These are phyloP conservation scores for Periphyllus acericola DNA, from an alignment of 2,888 invertebrate genomes.

Conservation along the genomic window DNA sequence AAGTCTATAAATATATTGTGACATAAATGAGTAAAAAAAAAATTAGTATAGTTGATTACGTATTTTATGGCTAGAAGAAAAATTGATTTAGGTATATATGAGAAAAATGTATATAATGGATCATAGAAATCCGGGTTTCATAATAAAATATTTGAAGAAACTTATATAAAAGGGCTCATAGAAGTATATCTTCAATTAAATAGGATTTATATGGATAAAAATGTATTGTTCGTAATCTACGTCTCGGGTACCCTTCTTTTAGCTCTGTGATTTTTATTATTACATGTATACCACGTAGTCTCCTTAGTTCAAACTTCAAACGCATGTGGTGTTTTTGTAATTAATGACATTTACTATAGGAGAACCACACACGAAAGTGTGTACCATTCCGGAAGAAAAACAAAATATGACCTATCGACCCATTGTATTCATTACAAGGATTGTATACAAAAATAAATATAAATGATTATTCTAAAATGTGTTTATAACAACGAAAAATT, in stretches of 20 bases:
- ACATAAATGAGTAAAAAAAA: neutral
- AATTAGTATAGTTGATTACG: neutral
- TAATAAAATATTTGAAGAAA: conserved; percentile 21
- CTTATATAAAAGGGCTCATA: conserved; percentile 9
- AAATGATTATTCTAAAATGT: too few species aligned
- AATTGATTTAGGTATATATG: conserved; percentile 31
- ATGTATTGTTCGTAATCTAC: conserved; percentile 18
- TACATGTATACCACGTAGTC: too few species aligned
- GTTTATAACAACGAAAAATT: too few species aligned
- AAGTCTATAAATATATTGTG: neutral
- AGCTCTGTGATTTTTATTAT: neutral
- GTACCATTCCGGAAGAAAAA: too few species aligned
- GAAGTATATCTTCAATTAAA: conserved; percentile 35
- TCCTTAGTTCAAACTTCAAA: too few species aligned
- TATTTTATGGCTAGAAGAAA: neutral
- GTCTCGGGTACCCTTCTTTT: neutral
- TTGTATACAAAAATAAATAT: too few species aligned
- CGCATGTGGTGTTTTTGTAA: too few species aligned
- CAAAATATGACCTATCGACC: too few species aligned
- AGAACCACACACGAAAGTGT: too few species aligned
- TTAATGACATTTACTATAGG: too few species aligned
- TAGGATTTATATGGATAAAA: conserved; percentile 32
- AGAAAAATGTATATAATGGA: conserved; percentile 23
- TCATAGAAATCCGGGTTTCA: neutral
- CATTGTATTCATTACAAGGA: too few species aligned